These are phyloP conservation scores for Ciconia stormi DNA, from an alignment of 2,113 vertebrate species.

Conservation along the genomic window DNA sequence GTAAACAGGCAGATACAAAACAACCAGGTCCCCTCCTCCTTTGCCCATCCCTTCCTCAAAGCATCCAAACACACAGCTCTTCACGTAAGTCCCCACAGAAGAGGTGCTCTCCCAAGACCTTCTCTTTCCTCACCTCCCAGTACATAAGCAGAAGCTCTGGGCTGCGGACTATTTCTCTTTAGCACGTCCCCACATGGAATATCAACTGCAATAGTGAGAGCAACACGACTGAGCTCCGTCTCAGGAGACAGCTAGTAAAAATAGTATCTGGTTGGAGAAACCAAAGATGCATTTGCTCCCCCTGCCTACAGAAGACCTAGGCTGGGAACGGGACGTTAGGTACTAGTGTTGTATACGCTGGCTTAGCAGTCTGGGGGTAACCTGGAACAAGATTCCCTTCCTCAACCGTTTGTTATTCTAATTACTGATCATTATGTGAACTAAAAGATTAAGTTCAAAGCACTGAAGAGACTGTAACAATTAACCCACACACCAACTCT, in stretches of 20 bases:
- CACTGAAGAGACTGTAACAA: neutral
- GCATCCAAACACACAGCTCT: neutral
- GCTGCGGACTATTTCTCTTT: neutral
- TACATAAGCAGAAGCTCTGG: neutral
- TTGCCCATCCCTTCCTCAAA: neutral
- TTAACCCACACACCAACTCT: neutral
- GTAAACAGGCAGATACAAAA: neutral
- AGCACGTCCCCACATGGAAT: neutral
- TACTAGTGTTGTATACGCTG: rapidly evolving
- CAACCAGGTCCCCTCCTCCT: neutral
- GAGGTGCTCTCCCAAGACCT: neutral
- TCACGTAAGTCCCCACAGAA: rapidly evolving
- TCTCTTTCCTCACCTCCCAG: neutral
- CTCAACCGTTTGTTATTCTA: no score
- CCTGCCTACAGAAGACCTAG: no score
- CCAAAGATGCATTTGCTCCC: neutral
- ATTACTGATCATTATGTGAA: neutral
- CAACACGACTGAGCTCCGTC: neutral
- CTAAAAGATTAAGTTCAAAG: neutral
- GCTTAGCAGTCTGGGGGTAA: no score
- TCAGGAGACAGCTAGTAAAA: neutral
- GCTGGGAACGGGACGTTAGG: rapidly evolving
- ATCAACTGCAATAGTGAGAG: neutral
- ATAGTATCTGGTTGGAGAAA: neutral
- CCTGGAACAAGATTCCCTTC: neutral